A percentile compares a stretch with the other conserved stretches of the same genome.
phyloP scores from a whole-genome alignment of 2,888 invertebrate genomes.

The Choreutis nemorana region DNA sequence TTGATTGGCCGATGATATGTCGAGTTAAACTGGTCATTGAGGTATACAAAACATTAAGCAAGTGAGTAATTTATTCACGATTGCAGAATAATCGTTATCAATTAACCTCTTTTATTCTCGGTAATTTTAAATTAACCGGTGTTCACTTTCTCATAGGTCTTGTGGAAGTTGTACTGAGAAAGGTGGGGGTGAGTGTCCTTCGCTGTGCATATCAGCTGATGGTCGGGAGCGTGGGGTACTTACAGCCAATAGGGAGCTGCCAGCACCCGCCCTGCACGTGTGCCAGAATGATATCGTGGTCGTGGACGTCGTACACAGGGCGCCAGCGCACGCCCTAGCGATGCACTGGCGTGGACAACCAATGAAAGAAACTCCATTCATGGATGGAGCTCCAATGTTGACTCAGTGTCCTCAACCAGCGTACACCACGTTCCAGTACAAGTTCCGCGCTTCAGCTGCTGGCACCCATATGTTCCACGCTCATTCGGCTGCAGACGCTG shows the following conservation, averaged over 20 bases:
- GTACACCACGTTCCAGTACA: slow-evolving; percentile 78
- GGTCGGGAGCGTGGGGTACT: slow-evolving; percentile 70
- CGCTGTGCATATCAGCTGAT: slow-evolving; percentile 72
- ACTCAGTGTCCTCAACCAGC: slow-evolving; percentile 80
- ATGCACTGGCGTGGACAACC: slow-evolving; percentile 86
- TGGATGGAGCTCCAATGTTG: slow-evolving; percentile 82
- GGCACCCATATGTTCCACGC: slow-evolving; percentile 82
- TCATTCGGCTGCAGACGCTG: slow-evolving; percentile 72
- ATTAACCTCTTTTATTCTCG: neutral
- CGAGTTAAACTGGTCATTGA: slow-evolving; percentile 78
- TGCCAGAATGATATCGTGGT: slow-evolving; percentile 80
- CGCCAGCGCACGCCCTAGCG: slow-evolving; percentile 74
- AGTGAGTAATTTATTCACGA: slow-evolving; percentile 49
- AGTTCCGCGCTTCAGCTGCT: slow-evolving; percentile 74
- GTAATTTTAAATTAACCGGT: neutral
- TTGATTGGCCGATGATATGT: slow-evolving; percentile 83
- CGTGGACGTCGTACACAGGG: slow-evolving; percentile 77
- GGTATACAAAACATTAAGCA: slow-evolving; percentile 74
- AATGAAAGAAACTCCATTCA: slow-evolving; percentile 72
- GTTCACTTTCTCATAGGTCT: slow-evolving; percentile 44
- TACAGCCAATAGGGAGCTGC: slow-evolving; percentile 72
- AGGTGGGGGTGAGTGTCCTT: slow-evolving; percentile 63
- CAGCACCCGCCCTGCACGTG: slow-evolving; percentile 70
- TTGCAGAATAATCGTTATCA: neutral
- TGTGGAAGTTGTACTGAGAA: slow-evolving; percentile 73